Evolutionary conservation across 2,113 vertebrate genomes (phyloP).

Genomic region (Plestiodon gilberti): DNA sequence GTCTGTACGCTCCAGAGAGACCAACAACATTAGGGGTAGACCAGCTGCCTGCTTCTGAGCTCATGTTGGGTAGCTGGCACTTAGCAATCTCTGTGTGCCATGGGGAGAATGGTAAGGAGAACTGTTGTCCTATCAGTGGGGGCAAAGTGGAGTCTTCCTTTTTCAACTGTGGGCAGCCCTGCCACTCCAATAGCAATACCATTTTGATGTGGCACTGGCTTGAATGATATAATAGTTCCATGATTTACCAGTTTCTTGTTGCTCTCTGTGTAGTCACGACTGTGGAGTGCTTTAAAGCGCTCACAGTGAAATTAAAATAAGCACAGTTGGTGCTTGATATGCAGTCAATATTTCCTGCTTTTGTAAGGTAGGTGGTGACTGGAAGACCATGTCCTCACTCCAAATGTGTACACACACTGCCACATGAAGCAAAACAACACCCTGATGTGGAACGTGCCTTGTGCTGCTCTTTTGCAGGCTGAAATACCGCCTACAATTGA

Average conservation of each 20-base stretch:
- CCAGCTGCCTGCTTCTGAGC: background rate
- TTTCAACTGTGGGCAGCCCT: background rate
- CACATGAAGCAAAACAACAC: background rate
- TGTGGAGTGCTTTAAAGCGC: background rate
- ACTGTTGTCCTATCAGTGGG: background rate
- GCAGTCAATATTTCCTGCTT: conserved; percentile 1
- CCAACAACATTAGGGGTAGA: background rate
- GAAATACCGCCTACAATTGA: background rate
- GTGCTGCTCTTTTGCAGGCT: background rate
- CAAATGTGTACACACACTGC: background rate
- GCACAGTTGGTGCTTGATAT: conserved; percentile 15
- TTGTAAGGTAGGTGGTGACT: conserved; percentile 16
- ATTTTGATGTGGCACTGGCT: background rate
- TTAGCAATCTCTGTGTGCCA: too few species aligned
- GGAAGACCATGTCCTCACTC: background rate
- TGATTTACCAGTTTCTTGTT: background rate
- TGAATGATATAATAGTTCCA: background rate
- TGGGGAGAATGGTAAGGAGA: background rate
- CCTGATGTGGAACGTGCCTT: background rate
- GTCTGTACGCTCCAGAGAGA: background rate
- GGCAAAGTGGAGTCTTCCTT: background rate
- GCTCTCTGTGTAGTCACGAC: background rate
- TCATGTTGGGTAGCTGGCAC: background rate
- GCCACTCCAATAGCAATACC: background rate
- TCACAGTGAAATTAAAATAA: background rate